phyloP scores from a whole-genome alignment of 2,113 vertebrate genomes.

The Gnathonemus echidnorhynchus region DNA sequence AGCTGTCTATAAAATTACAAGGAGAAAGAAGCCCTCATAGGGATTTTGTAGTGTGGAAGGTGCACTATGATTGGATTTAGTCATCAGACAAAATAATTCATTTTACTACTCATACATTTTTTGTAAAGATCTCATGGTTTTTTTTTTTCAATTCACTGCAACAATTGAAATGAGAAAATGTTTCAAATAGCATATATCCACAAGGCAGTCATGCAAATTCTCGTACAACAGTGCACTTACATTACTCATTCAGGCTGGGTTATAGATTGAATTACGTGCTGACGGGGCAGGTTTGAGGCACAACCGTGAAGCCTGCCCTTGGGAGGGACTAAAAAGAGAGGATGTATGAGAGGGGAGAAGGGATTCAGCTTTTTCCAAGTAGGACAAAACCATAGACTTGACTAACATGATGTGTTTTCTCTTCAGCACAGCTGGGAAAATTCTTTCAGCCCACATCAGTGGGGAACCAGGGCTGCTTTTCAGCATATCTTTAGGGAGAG shows the following conservation, averaged over 20 bases:
- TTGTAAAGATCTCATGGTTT: neutral
- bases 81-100: neutral
- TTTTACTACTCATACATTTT: neutral
- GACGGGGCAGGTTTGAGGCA: neutral
- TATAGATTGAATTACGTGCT: neutral
- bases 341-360: neutral
- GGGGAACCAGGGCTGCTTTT: neutral
- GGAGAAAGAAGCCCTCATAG: neutral
- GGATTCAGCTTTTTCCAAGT: neutral
- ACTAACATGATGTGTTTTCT: neutral
- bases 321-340: neutral
- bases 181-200: constrained; percentile 4
- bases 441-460: neutral
- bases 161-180: constrained; percentile 2
- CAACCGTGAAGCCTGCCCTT: neutral
- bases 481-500: neutral
- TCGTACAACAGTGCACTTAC: neutral
- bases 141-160: neutral
- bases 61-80: neutral
- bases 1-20: neutral
- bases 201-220: constrained; percentile 9
- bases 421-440: neutral
- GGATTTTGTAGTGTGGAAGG: neutral
- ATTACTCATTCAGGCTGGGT: neutral
- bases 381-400: neutral